Evolutionary conservation across 1,140 invertebrate species (phyloP), one percentile per base, ranked within the genome.

Genomic region (Neodiprion lecontei): DNA sequence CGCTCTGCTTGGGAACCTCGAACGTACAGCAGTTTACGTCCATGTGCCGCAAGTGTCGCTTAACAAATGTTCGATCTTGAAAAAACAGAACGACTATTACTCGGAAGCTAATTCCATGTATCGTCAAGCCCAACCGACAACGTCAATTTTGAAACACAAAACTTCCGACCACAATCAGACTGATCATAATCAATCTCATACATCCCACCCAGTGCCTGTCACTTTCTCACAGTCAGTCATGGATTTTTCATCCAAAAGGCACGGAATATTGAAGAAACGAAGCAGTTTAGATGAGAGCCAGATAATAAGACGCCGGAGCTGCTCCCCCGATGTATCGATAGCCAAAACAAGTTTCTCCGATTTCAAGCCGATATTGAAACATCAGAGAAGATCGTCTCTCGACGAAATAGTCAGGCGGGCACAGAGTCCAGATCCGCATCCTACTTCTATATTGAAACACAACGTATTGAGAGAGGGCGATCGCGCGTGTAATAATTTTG

Each of bases 81-180:
- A 80, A 61, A 76, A 76, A 50, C 50, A 77, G 17, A 81, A 48
- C 75, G 89, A 91, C 67, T 89, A 90, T 48, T 74, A 79, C 65
- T 73, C 78, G 73, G 81, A 73, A 73, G 77, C 81, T 72, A 77
- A 77, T 70, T 82, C 67, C 67, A 75, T 71, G 76, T 71, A 72
- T 76, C 85, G 65, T 77, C 81, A 73, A 83, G 90, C 85, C 87
- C 90, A 83, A 88, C 75, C 77, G 61, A 90, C 92, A 40, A 91
- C 95, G 70, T 95, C 94, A 50, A 96, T 95, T 79, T 85, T 95
- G n/a, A 95, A 95, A 86, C 90, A 93, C 78, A 95, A 95, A 86
- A 90, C 91, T 40, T 89, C 90, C 73, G 89, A 93, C 78, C 91
- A 91, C 82, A 92, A 94, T 76, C 89, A 86, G 79, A 85, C 84